Percentiles rank a stretch among this genome's conserved stretches.
Conservation (phyloP, 2,797 vertebrate genomes). For the Gallinago solitaria region DNA sequence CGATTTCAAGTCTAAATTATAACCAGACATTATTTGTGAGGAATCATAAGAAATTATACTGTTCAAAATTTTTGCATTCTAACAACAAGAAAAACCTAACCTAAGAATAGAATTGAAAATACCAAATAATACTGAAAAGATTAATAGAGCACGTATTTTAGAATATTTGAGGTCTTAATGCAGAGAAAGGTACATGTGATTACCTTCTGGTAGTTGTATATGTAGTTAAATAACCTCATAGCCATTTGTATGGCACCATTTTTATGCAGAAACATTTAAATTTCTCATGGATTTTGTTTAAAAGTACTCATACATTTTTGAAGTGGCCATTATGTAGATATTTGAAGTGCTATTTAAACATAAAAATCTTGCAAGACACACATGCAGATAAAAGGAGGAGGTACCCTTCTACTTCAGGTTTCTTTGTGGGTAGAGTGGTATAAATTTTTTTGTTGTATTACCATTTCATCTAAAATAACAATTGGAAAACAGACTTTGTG, state of each 20-base stretch:
- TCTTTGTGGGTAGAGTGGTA: neutral
- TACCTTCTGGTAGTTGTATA: neutral
- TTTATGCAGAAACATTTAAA: neutral
- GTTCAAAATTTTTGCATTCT: neutral
- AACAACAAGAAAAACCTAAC: neutral
- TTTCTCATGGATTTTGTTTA: neutral
- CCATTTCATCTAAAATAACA: neutral
- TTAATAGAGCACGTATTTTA: neutral
- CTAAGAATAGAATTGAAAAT: neutral
- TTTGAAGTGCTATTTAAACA: neutral
- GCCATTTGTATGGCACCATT: neutral
- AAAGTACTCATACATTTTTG: neutral
- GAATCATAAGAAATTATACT: neutral
- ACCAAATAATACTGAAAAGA: neutral
- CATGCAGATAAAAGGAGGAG: neutral
- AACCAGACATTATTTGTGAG: conserved; percentile 27
- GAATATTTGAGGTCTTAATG: neutral
- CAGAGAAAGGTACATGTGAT: neutral
- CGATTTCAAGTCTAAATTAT: conserved; percentile 67
- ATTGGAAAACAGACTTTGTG: neutral
- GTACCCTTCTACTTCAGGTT: neutral
- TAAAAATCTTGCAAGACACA: neutral
- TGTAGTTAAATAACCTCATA: neutral
- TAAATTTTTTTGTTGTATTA: neutral
- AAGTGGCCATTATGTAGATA: neutral